phyloP scores from a whole-genome alignment of 53 echinoderm and acorn worm species.

The Paracentrotus lividus region DNA sequence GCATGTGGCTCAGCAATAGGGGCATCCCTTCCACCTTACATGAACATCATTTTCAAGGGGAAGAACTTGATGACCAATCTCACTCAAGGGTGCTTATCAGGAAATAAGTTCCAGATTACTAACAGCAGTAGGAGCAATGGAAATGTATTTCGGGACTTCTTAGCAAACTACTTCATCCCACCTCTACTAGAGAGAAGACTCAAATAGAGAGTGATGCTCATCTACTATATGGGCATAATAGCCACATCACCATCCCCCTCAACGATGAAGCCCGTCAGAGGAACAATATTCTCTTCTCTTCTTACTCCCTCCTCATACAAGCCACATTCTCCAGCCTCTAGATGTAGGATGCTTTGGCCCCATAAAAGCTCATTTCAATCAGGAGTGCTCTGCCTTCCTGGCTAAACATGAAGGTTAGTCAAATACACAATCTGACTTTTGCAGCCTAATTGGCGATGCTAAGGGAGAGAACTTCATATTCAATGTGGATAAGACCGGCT shows the following conservation, averaged over 20 bases:
- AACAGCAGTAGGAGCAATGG: conserved; percentile 21
- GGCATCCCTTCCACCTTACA: conserved; percentile 3
- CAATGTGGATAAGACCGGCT: conserved; percentile 45
- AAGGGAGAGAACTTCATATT: no score
- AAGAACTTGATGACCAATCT: background rate
- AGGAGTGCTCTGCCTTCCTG: background rate
- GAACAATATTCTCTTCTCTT: conserved; percentile 32
- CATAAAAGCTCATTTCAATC: background rate
- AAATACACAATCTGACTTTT: background rate
- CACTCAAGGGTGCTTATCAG: background rate
- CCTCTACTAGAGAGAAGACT: background rate
- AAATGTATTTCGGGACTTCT: background rate
- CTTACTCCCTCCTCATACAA: conserved; percentile 50
- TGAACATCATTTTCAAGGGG: conserved; percentile 54
- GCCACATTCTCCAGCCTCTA: conserved; percentile 58
- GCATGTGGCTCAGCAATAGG: conserved; percentile 41
- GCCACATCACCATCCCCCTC: conserved; percentile 46
- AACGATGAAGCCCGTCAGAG: conserved; percentile 52
- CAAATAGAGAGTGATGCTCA: background rate
- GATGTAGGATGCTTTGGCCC: conserved; percentile 53
- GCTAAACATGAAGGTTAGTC: background rate
- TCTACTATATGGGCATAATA: conserved; percentile 45
- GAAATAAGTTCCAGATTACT: conserved; percentile 17
- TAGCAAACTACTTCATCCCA: background rate
- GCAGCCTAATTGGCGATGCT: background rate